These are phyloP conservation scores for Acleris laterana DNA, from an alignment of 2,888 invertebrate species.

Conservation along the genomic window DNA sequence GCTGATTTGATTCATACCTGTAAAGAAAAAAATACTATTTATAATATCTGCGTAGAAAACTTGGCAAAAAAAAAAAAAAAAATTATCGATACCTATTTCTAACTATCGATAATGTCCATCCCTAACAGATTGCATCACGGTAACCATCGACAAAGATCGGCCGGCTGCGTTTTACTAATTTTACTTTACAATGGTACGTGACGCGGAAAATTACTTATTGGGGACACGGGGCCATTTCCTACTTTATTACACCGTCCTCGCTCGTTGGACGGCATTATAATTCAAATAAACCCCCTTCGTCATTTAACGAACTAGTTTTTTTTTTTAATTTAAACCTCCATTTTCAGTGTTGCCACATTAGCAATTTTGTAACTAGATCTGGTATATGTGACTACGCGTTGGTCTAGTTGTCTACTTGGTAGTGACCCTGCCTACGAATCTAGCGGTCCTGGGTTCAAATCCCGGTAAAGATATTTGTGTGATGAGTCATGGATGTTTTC, in stretches of 20 bases:
- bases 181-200: conserved; percentile 67
- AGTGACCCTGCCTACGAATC: no score
- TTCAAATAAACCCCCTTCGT: no score
- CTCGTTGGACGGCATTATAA: not conserved
- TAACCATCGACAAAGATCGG: conserved; percentile 59
- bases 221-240: conserved; percentile 52
- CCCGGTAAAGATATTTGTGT: no score
- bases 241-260: conserved; percentile 36
- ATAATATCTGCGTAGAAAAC: not conserved
- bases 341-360: no score
- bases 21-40: conserved; percentile 1
- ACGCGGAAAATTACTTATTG: conserved; percentile 64
- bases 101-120: conserved; percentile 34
- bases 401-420: no score
- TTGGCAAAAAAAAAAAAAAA: not conserved
- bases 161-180: conserved; percentile 69
- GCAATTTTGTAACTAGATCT: no score
- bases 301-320: no score
- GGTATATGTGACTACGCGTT: no score
- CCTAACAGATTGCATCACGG: conserved; percentile 62
- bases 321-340: no score
- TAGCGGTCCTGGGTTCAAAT: no score
- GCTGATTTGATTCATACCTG: conserved; percentile 21
- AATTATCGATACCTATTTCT: conserved; percentile 2
- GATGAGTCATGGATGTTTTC: no score